Percentiles rank a stretch among this genome's conserved stretches.
These are phyloP conservation scores for Chymomyza costata DNA, from an alignment of 1,140 invertebrate species.

Conservation along the genomic window DNA sequence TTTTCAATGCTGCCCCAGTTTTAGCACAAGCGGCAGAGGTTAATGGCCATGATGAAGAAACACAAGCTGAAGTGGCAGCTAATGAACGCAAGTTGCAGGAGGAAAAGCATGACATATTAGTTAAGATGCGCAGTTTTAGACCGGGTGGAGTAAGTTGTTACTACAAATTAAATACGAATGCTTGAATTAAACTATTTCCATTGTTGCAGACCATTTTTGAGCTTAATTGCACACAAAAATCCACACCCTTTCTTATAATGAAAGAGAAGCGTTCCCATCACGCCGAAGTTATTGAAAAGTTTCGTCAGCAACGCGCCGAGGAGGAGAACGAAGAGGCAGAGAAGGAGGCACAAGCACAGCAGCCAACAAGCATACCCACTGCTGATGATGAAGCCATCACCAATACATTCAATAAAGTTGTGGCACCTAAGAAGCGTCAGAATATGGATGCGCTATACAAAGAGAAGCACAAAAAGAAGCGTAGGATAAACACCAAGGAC, in stretches of 20 bases:
- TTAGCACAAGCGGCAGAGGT: slow-evolving; percentile 49
- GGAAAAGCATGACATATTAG: slow-evolving; percentile 78
- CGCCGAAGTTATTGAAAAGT: slow-evolving; percentile 79
- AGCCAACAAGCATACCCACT: slow-evolving; percentile 14
- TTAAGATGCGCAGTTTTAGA: slow-evolving; percentile 88
- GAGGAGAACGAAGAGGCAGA: slow-evolving; percentile 61
- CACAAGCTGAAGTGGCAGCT: slow-evolving; percentile 41
- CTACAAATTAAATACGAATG: not conserved
- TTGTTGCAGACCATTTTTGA: slow-evolving; percentile 94
- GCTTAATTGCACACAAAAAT: slow-evolving; percentile 88
- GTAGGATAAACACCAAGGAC: slow-evolving; percentile 78
- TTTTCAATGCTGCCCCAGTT: slow-evolving; percentile 47
- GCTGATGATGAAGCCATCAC: slow-evolving; percentile 59
- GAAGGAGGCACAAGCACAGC: slow-evolving; percentile 35
- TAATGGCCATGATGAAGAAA: slow-evolving; percentile 30
- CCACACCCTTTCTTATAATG: slow-evolving; percentile 83
- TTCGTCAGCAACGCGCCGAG: slow-evolving; percentile 67
- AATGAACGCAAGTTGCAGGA: slow-evolving; percentile 68
- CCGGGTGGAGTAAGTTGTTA: slow-evolving; percentile 84
- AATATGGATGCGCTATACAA: slow-evolving; percentile 78
- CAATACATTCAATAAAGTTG: slow-evolving; percentile 76
- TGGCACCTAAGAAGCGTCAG: slow-evolving; percentile 79
- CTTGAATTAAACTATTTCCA: not conserved
- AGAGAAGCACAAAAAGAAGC: slow-evolving; percentile 77
- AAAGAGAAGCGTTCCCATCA: slow-evolving; percentile 82